Percentiles rank a stretch among this genome's conserved stretches.
Evolutionary conservation across 2,113 vertebrate genomes (phyloP).

Genomic region (Pampusana beccarii): DNA sequence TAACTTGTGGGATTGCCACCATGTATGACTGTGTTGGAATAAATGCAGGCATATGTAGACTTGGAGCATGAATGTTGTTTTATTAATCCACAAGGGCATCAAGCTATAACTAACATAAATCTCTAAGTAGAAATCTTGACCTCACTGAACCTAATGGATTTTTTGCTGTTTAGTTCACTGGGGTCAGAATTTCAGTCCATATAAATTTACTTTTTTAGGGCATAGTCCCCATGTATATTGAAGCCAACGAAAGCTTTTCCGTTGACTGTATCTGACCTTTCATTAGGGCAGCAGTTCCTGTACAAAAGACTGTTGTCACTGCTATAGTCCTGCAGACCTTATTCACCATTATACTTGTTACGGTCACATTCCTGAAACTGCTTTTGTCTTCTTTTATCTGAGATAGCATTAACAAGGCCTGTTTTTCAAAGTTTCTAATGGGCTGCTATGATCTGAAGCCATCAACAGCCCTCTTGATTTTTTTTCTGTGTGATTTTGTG

Average conservation of each 20-base stretch:
- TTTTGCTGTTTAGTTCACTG: background rate
- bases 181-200: background rate
- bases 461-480: slow-evolving; percentile 4
- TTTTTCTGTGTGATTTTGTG: background rate
- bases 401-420: background rate
- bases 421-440: slow-evolving; percentile 40
- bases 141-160: background rate
- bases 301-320: slow-evolving; percentile 1
- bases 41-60: background rate
- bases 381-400: slow-evolving; percentile 41
- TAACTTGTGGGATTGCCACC: background rate
- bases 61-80: background rate
- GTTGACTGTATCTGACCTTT: slow-evolving; percentile 1
- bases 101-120: background rate
- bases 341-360: slow-evolving; percentile 22
- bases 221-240: background rate
- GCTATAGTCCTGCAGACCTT: background rate
- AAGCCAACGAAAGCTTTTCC: slow-evolving; percentile 13
- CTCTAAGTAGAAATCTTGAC: background rate
- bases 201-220: background rate
- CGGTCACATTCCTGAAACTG: slow-evolving; percentile 10
- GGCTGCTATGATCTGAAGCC: slow-evolving; percentile 13
- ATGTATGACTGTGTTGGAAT: background rate
- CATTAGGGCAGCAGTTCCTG: background rate
- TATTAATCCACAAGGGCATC: background rate